Percentiles rank a stretch among this genome's conserved stretches.
Evolutionary conservation across 2,113 vertebrate species (phyloP).

Genomic region (Spermophilus dauricus): DNA sequence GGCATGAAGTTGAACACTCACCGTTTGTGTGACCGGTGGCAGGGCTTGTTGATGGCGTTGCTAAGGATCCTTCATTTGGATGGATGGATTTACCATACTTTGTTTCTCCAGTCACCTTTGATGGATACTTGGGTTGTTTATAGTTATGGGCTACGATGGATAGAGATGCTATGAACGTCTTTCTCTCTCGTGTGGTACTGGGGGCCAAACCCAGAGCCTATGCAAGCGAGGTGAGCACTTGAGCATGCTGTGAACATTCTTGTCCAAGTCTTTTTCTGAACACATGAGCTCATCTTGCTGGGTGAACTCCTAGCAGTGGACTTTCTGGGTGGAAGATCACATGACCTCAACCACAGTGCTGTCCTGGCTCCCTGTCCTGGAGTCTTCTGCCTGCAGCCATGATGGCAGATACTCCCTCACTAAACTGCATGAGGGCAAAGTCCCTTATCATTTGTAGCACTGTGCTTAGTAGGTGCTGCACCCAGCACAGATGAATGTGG

Average conservation of each 20-base stretch:
- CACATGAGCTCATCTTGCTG: background rate
- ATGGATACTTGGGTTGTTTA: background rate
- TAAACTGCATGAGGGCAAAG: background rate
- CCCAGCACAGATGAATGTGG: background rate
- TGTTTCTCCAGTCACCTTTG: background rate
- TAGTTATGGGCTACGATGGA: background rate
- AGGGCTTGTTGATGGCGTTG: fast-evolving
- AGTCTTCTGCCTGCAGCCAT: background rate
- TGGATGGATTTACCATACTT: fast-evolving
- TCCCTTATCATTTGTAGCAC: no score
- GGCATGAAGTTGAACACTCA: fast-evolving
- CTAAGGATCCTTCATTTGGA: fast-evolving
- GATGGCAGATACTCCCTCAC: background rate
- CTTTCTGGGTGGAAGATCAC: background rate
- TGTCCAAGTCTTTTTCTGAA: background rate
- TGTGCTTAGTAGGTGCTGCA: background rate
- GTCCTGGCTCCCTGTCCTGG: background rate
- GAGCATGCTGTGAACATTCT: background rate
- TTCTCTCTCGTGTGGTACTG: no score
- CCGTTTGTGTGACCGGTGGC: fast-evolving
- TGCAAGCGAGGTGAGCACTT: no score
- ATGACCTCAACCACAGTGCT: no score
- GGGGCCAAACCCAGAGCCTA: no score
- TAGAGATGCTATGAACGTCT: background rate
- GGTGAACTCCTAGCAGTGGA: background rate